Conservation (phyloP, 2,888 invertebrate species). For the Drosophila setosimentum region DNA sequence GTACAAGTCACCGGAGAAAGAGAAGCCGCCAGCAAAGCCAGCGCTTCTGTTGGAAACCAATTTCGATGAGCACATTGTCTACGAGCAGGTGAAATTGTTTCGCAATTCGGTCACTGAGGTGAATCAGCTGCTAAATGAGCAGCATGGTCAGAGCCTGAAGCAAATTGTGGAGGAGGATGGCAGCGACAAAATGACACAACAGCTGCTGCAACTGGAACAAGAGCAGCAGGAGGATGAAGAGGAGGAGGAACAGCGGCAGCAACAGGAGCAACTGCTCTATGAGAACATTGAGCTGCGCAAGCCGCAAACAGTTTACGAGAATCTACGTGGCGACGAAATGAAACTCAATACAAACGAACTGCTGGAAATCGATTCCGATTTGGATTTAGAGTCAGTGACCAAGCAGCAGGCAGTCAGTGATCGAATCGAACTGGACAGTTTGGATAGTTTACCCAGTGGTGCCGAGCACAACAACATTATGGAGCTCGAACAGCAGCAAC, state of each 20-base stretch:
- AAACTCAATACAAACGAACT: constrained; percentile 79
- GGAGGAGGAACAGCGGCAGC: constrained; percentile 55
- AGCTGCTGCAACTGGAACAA: constrained; percentile 56
- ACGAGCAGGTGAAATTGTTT: constrained; percentile 92
- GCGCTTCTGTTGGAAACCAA: constrained; percentile 87
- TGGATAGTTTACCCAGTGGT: constrained; percentile 73
- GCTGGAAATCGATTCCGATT: constrained; percentile 69
- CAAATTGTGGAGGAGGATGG: constrained; percentile 73
- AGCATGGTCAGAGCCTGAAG: constrained; percentile 62
- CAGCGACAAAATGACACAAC: constrained; percentile 60
- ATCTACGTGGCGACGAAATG: constrained; percentile 83
- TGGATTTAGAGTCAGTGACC: constrained; percentile 29
- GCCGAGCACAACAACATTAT: constrained; percentile 57
- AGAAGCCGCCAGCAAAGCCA: constrained; percentile 66
- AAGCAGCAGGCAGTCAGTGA: constrained; percentile 54
- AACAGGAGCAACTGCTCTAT: constrained; percentile 80
- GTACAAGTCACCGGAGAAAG: constrained; percentile 88
- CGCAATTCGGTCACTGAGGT: constrained; percentile 91
- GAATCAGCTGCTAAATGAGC: constrained; percentile 87
- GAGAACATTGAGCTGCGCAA: constrained; percentile 85
- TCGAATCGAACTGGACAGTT: constrained; percentile 77
- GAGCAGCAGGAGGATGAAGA: constrained; percentile 50
- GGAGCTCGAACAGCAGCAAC: constrained; percentile 51
- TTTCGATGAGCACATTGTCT: constrained; percentile 87
- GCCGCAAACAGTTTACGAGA: constrained; percentile 83